phyloP scores from a whole-genome alignment of 2,888 invertebrate species.

The Monoplex corrugatus region DNA sequence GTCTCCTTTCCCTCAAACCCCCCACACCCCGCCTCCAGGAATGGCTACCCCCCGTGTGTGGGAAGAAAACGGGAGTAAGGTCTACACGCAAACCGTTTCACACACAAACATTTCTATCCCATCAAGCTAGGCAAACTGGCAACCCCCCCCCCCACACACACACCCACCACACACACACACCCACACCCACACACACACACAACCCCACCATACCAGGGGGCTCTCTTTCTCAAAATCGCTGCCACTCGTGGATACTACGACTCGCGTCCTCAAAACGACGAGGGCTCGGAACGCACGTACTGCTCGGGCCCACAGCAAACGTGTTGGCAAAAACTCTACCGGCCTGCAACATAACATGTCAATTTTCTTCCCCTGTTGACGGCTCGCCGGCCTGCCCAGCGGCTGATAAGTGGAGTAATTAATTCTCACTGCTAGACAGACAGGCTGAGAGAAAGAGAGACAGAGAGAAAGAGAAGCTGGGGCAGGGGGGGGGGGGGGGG shows the following conservation, averaged over 20 bases:
- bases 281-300: background rate
- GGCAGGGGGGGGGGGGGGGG: background rate
- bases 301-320: background rate
- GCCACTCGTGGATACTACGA: background rate
- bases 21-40: too few relatives aligned
- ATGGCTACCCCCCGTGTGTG: too few relatives aligned
- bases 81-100: background rate
- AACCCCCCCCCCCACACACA: background rate
- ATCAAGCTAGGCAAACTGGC: too few relatives aligned
- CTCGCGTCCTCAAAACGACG: background rate
- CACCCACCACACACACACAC: background rate
- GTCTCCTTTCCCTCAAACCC: too few relatives aligned
- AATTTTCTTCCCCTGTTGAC: background rate
- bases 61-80: background rate
- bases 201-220: background rate
- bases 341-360: constrained; percentile 25
- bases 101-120: background rate
- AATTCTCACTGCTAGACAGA: background rate
- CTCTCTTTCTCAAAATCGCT: background rate
- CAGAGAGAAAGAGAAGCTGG: background rate
- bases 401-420: constrained; percentile 29
- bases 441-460: background rate
- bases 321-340: background rate
- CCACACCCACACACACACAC: constrained; percentile 2
- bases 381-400: background rate